Conservation (phyloP, 2,888 invertebrate species). For the Diarsia rubi region DNA sequence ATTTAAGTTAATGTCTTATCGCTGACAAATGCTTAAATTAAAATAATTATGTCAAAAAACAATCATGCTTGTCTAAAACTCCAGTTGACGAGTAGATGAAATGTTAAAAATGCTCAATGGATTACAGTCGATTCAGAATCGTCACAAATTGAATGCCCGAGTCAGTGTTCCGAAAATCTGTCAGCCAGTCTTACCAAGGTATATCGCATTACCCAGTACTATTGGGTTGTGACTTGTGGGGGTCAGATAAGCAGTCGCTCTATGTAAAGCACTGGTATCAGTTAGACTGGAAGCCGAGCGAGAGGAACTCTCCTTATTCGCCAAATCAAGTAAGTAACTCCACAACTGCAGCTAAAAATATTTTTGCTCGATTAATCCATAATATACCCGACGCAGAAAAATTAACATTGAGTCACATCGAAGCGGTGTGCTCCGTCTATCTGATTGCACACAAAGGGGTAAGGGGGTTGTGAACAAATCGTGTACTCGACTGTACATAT, state of each 20-base stretch:
- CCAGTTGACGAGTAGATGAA: background rate
- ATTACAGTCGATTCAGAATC: background rate
- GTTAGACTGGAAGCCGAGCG: too few relatives aligned
- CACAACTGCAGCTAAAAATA: background rate
- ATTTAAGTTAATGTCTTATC: too few relatives aligned
- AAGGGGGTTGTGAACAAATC: constrained; percentile 75
- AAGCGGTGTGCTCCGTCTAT: constrained; percentile 67
- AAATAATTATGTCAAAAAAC: background rate
- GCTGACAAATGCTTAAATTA: background rate
- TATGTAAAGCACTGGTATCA: too few relatives aligned
- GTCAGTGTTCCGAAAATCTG: too few relatives aligned
- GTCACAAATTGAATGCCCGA: background rate
- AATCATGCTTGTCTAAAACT: background rate
- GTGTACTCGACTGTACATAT: constrained; percentile 82
- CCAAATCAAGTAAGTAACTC: background rate
- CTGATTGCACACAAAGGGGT: constrained; percentile 80
- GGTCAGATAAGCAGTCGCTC: too few relatives aligned
- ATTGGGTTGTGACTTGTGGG: too few relatives aligned
- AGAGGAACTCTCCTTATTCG: background rate
- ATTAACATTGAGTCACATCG: constrained; percentile 64
- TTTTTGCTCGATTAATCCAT: constrained; percentile 61
- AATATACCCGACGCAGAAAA: constrained; percentile 70
- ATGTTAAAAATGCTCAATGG: background rate
- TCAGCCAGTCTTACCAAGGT: too few relatives aligned
- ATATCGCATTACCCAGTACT: too few relatives aligned